A percentile compares a stretch with the other conserved stretches of the same genome.
Conservation (phyloP, 64 coral and sea anemone species). For the Cladopsammia gracilis region DNA sequence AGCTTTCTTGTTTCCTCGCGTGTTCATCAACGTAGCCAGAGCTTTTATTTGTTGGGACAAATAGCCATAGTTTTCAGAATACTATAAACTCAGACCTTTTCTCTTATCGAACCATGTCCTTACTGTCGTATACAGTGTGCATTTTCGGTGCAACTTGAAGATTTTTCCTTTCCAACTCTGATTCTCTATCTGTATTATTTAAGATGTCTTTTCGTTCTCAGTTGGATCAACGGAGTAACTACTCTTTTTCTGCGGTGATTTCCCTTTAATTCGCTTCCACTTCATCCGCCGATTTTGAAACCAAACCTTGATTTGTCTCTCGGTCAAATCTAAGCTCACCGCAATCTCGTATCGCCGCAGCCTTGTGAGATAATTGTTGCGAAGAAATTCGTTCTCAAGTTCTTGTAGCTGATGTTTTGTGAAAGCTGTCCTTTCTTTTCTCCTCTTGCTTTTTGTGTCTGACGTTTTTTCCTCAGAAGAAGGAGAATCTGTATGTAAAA, state of each 20-base stretch:
- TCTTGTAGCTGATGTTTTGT: slow-evolving; percentile 75
- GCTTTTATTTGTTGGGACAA: too few relatives aligned
- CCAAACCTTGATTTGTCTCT: slow-evolving; percentile 80
- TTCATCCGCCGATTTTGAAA: slow-evolving; percentile 82
- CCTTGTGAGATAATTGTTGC: slow-evolving; percentile 71
- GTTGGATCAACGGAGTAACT: slow-evolving; percentile 1
- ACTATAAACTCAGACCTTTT: too few relatives aligned
- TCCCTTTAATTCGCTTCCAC: slow-evolving; percentile 74
- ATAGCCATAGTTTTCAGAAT: too few relatives aligned
- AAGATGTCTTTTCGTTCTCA: not conserved
- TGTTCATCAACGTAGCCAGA: too few relatives aligned
- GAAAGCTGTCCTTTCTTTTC: slow-evolving; percentile 78
- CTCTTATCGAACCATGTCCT: too few relatives aligned
- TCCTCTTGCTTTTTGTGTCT: slow-evolving; percentile 17
- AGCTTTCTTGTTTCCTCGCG: too few relatives aligned
- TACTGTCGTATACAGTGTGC: too few relatives aligned
- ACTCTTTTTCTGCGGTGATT: not conserved
- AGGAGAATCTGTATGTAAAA: slow-evolving; percentile 25
- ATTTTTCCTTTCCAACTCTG: too few relatives aligned
- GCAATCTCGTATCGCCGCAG: slow-evolving; percentile 76
- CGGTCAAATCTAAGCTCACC: slow-evolving; percentile 72
- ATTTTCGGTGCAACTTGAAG: too few relatives aligned
- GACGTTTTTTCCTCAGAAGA: not conserved
- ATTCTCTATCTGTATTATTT: too few relatives aligned
- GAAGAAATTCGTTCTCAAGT: slow-evolving; percentile 76